These are phyloP conservation scores for Amniataba percoides DNA, from an alignment of 2,797 vertebrate species.

Conservation along the genomic window DNA sequence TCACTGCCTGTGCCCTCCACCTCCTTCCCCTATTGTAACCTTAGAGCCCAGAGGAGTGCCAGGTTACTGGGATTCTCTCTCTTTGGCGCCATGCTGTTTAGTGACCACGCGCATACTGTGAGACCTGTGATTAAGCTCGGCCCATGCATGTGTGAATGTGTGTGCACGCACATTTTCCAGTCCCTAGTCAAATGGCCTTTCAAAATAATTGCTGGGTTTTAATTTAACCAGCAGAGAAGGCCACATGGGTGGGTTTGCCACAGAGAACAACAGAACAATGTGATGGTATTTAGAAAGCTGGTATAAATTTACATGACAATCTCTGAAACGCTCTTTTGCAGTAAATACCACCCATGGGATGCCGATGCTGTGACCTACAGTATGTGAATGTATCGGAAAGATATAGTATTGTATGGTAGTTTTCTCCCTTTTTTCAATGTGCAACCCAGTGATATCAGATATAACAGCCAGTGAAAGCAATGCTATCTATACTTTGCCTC, in stretches of 20 bases:
- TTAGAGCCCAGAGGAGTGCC: conserved; percentile 75
- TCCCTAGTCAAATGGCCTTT: conserved; percentile 33
- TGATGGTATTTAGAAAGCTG: not conserved
- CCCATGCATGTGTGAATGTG: conserved; percentile 48
- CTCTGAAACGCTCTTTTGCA: conserved; percentile 13
- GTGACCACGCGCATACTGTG: conserved; percentile 68
- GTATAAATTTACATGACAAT: conserved; percentile 22
- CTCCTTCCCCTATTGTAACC: conserved; percentile 78
- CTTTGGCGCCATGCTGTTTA: conserved; percentile 81
- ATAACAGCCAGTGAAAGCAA: conserved; percentile 19
- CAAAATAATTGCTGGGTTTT: conserved; percentile 49
- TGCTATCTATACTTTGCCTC: conserved; percentile 13
- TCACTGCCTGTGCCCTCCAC: conserved; percentile 74
- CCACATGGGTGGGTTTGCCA: conserved; percentile 15
- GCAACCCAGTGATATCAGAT: conserved; percentile 12
- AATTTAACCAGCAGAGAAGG: conserved; percentile 25
- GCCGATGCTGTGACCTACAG: not conserved
- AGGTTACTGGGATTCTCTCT: conserved; percentile 82
- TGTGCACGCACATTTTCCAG: conserved; percentile 47
- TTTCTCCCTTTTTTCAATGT: not conserved
- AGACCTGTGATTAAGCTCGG: conserved; percentile 70
- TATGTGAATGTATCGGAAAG: conserved; percentile 6
- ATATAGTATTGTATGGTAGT: not conserved
- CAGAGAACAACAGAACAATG: conserved; percentile 34
- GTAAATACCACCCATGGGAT: conserved; percentile 6